phyloP scores from a whole-genome alignment of 2,888 invertebrate genomes.

The Hemistola chrysoprasaria region DNA sequence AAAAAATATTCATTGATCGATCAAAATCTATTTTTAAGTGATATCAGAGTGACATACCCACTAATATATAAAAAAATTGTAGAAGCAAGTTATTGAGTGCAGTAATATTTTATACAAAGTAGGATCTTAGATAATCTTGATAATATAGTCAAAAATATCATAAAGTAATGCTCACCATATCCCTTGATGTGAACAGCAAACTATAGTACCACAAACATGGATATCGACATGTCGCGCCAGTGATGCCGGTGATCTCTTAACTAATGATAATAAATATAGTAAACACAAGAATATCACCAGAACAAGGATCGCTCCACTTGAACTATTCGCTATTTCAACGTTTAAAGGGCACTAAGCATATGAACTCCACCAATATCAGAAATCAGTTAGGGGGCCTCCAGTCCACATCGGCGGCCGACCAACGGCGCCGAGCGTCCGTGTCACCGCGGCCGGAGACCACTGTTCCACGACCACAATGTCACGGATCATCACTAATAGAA shows the following conservation, averaged over 20 bases:
- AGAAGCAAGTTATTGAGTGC: constrained; percentile 8
- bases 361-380: constrained; percentile 75
- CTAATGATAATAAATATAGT: constrained; percentile 13
- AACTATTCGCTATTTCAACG: constrained; percentile 41
- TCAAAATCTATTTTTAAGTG: constrained; percentile 5
- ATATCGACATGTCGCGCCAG: constrained; percentile 14
- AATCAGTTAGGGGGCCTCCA: constrained; percentile 64
- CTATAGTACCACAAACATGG: constrained; percentile 41
- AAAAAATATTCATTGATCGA: constrained; percentile 3
- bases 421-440: constrained; percentile 66
- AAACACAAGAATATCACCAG: constrained; percentile 58
- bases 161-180: constrained; percentile 57
- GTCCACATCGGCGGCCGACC: constrained; percentile 55
- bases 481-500: constrained; percentile 73
- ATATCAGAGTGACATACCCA: constrained; percentile 22
- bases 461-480: constrained; percentile 59
- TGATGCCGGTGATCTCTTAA: constrained; percentile 17
- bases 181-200: constrained; percentile 53
- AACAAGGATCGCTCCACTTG: constrained; percentile 48
- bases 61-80: constrained; percentile 8
- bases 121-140: constrained; percentile 6
- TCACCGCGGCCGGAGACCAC: constrained; percentile 57
- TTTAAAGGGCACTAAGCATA: constrained; percentile 77
- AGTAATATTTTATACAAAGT: constrained; percentile 12
- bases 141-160: constrained; percentile 52